These are phyloP conservation scores for Leptoclinus maculatus DNA, from an alignment of 2,797 vertebrate species.

Conservation along the genomic window DNA sequence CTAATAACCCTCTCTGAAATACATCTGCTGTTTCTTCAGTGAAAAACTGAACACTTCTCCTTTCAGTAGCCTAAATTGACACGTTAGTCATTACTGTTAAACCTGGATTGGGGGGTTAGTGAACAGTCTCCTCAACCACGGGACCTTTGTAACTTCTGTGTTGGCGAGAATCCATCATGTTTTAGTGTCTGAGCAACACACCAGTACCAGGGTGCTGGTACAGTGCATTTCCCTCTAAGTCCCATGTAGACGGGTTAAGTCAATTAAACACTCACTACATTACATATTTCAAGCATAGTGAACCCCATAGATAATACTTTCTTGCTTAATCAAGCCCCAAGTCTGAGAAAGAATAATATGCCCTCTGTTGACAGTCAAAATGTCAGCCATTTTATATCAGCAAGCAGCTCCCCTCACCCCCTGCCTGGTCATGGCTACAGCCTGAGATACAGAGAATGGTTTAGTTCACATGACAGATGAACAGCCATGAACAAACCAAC, in stretches of 20 bases:
- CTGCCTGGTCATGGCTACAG: slow-evolving; percentile 71
- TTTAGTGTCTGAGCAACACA: slow-evolving; percentile 27
- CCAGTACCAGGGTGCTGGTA: neutral
- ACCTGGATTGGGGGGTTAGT: neutral
- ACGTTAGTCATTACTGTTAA: neutral
- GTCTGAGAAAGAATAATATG: slow-evolving; percentile 57
- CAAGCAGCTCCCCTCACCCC: slow-evolving; percentile 72
- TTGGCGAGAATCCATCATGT: slow-evolving; percentile 13
- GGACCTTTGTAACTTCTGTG: neutral
- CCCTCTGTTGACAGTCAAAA: slow-evolving; percentile 79
- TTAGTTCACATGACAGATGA: slow-evolving; percentile 66
- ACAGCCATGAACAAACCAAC: slow-evolving; percentile 51
- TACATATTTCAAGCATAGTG: neutral
- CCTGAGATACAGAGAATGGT: slow-evolving; percentile 53
- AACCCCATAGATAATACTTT: neutral
- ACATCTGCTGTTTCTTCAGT: neutral
- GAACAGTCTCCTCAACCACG: neutral
- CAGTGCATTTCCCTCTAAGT: neutral
- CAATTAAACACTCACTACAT: neutral
- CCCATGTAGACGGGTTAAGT: accelerated
- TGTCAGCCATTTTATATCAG: slow-evolving; percentile 84
- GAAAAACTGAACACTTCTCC: neutral
- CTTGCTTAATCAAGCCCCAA: neutral
- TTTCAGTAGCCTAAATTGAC: neutral
- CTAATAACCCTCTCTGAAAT: neutral